Evolutionary conservation across 2,797 vertebrate species (phyloP), one percentile per base, ranked within the genome.

Genomic region (Lutjanus campechanus): DNA sequence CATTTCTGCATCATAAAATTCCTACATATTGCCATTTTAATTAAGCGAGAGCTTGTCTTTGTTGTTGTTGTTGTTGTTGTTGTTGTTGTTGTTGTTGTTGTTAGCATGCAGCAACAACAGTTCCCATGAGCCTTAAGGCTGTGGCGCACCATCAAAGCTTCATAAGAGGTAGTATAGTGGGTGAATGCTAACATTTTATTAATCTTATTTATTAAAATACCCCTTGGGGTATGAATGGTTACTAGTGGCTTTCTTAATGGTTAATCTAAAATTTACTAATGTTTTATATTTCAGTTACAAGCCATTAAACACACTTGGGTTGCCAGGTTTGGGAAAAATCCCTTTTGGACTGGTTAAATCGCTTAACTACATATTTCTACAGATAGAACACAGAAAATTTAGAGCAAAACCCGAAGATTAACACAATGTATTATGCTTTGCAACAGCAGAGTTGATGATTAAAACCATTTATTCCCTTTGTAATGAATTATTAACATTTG

Each of bases 1-100:
- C 1, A 3, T 17, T 0, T 25, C 2, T 15, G 11, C 1, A 1
- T 29, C 0, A 1, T 19, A 9, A 25, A 11, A 41, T 22, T 0
- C 40, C 5, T 47, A 47, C 0, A 51, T 50, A 12, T 13, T 66
- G 9, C 36, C 5, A 67, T 67, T 46, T 41, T 49, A 19, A 41
- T 4, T 1, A 11, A 15, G n/a, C 2, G 16, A 36, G 29, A 36
- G 29, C 29, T 3, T 36, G 29, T 36, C 29, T 36, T 36, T 36
- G 46, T 4, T 0, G 29, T 17, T 19, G 22, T 22, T 36, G 4
- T 36, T 36, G 2, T 40, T 55, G 59, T 69, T 59, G 4, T 36
- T 36, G 2, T n/a, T n/a, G 29, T 29, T 29, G 4, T 29, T 29
- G 29, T 29, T 29, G 4, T 36, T 36, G 2, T 40, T 55, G 59